phyloP scores from a whole-genome alignment of 2,888 invertebrate species.

The Pyrocoelia pectoralis region DNA sequence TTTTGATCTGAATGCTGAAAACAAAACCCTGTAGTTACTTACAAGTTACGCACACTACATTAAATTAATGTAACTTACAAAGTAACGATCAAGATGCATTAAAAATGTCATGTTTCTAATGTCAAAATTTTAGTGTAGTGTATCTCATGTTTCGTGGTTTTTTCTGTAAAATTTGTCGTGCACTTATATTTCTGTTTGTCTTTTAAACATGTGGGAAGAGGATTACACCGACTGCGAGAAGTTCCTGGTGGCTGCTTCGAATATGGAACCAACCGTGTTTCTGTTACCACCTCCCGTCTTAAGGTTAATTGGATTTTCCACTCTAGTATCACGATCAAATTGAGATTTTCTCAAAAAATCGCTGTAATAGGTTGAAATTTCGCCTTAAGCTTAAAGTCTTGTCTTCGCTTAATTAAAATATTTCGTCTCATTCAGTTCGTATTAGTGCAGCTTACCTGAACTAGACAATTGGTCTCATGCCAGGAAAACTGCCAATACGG shows the following conservation, averaged over 20 bases:
- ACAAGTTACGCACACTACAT: not conserved
- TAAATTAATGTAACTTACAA: too few species aligned
- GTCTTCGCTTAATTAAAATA: constrained; percentile 35
- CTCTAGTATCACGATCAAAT: constrained; percentile 41
- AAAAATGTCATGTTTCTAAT: constrained; percentile 5
- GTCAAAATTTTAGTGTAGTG: constrained; percentile 35
- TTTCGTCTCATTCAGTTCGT: constrained; percentile 16
- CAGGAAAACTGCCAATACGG: constrained; percentile 33
- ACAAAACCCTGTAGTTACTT: too few species aligned
- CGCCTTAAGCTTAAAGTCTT: constrained; percentile 21
- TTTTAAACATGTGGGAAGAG: constrained; percentile 35
- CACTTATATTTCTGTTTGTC: constrained; percentile 28
- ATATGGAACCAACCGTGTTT: constrained; percentile 36
- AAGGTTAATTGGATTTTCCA: constrained; percentile 49
- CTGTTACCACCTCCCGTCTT: constrained; percentile 45
- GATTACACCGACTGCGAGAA: constrained; percentile 31
- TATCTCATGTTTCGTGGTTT: constrained; percentile 21
- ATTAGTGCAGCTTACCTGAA: constrained; percentile 28
- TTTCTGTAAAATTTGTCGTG: constrained; percentile 34
- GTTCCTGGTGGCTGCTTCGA: constrained; percentile 21
- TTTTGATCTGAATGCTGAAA: too few species aligned
- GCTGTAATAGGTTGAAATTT: constrained; percentile 33
- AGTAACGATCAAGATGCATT: not conserved
- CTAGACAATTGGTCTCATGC: constrained; percentile 21
- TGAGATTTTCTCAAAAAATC: constrained; percentile 42